Conservation (phyloP, 1,140 invertebrate genomes). For the Cherax destructor region DNA sequence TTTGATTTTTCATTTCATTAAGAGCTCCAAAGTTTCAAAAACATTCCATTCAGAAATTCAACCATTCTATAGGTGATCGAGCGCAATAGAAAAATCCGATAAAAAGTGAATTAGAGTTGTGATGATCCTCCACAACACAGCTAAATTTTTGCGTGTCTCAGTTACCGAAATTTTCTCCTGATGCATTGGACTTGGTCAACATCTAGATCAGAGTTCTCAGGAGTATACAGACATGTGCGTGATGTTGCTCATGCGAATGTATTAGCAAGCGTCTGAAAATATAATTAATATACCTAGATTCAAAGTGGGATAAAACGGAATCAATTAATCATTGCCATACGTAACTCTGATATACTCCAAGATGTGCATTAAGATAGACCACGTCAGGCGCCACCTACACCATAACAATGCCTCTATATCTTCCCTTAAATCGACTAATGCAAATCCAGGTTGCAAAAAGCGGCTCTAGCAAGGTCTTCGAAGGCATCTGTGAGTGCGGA, state of each 20-base stretch:
- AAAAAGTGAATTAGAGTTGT: too few species aligned
- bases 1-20: too few species aligned
- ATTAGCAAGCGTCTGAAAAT: background rate
- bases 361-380: background rate
- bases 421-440: background rate
- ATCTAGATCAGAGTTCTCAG: too few species aligned
- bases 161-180: too few species aligned
- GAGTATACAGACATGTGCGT: background rate
- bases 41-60: too few species aligned
- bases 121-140: too few species aligned
- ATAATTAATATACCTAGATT: background rate
- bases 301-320: background rate
- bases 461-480: background rate
- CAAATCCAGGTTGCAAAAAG: conserved; percentile 4
- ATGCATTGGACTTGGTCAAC: too few species aligned
- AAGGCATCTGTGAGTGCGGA: background rate
- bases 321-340: background rate
- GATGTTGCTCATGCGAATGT: background rate
- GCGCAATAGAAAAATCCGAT: too few species aligned
- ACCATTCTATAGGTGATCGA: too few species aligned
- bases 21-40: too few species aligned
- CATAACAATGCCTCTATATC: background rate
- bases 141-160: too few species aligned
- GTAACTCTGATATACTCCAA: background rate
- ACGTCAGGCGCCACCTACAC: background rate